These are phyloP conservation scores for Spicauda simplicius DNA, from an alignment of 2,888 invertebrate species.

Conservation along the genomic window DNA sequence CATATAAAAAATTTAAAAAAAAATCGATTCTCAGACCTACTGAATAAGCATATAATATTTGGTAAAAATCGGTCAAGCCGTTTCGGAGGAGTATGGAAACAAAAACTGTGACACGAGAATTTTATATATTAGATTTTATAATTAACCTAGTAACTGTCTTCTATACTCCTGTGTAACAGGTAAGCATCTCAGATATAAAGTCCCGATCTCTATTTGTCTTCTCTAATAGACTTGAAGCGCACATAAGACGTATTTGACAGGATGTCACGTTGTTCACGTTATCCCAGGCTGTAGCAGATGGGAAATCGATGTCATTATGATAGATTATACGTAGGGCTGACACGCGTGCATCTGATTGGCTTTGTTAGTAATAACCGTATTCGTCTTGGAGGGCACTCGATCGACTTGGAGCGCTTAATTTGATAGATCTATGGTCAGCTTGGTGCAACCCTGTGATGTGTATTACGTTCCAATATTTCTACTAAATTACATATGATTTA, in stretches of 20 bases:
- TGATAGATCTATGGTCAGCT: slow-evolving; percentile 78
- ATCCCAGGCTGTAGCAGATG: slow-evolving; percentile 61
- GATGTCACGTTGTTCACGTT: slow-evolving; percentile 43
- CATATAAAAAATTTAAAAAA: too few relatives aligned
- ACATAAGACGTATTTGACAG: slow-evolving; percentile 59
- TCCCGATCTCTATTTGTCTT: slow-evolving; percentile 8
- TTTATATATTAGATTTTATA: too few relatives aligned
- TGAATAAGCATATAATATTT: too few relatives aligned
- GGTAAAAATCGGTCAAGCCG: too few relatives aligned
- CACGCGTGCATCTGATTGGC: slow-evolving; percentile 76
- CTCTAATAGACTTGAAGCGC: slow-evolving; percentile 40
- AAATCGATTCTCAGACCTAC: too few relatives aligned
- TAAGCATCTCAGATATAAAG: neutral
- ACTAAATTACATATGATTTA: too few relatives aligned
- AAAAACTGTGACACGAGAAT: too few relatives aligned
- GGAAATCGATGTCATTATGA: slow-evolving; percentile 83
- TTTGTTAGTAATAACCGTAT: slow-evolving; percentile 76
- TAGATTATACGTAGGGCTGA: slow-evolving; percentile 73
- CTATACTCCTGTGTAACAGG: too few relatives aligned
- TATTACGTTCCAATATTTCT: neutral
- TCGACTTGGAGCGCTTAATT: slow-evolving; percentile 68
- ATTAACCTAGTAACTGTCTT: too few relatives aligned
- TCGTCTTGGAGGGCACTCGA: slow-evolving; percentile 69
- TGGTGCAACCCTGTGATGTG: neutral
- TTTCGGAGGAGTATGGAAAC: too few relatives aligned